Conservation (phyloP, 2,113 vertebrate species). For the Pterocles orientalis region DNA sequence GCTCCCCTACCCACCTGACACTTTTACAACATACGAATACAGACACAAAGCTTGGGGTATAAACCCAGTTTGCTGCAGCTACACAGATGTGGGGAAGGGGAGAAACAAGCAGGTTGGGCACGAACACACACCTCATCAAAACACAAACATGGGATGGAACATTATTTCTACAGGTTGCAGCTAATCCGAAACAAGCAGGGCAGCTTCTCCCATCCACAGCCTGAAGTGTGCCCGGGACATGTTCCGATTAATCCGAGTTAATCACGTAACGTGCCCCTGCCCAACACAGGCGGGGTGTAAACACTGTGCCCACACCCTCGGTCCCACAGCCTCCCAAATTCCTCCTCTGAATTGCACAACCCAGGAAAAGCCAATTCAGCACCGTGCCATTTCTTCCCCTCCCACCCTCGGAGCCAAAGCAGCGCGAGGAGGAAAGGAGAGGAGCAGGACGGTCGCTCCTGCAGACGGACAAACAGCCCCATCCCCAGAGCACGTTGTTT, state of each 20-base stretch:
- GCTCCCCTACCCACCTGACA: not conserved
- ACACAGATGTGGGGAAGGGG: not conserved
- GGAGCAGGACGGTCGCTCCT: not conserved
- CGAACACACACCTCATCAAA: not conserved
- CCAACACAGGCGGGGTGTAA: not conserved
- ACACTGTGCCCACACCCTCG: not conserved
- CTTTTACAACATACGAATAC: fast-evolving
- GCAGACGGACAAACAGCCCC: not conserved
- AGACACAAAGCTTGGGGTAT: not conserved
- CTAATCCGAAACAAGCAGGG: not conserved
- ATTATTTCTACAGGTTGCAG: not conserved
- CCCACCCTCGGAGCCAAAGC: not conserved
- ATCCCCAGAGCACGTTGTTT: not conserved
- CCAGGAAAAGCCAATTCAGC: not conserved
- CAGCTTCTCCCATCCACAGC: not conserved
- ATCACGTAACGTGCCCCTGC: not conserved
- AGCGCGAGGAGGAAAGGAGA: not conserved
- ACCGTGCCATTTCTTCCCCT: not conserved
- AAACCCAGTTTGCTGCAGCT: not conserved
- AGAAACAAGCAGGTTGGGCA: not conserved
- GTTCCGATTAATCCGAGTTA: not conserved
- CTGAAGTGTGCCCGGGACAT: not conserved
- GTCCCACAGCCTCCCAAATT: not conserved
- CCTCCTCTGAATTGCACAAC: not conserved
- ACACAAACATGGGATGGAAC: fast-evolving